Evolutionary conservation across 2,888 invertebrate species (phyloP), one percentile per base, ranked within the genome.

Genomic region (Diadromus collaris): DNA sequence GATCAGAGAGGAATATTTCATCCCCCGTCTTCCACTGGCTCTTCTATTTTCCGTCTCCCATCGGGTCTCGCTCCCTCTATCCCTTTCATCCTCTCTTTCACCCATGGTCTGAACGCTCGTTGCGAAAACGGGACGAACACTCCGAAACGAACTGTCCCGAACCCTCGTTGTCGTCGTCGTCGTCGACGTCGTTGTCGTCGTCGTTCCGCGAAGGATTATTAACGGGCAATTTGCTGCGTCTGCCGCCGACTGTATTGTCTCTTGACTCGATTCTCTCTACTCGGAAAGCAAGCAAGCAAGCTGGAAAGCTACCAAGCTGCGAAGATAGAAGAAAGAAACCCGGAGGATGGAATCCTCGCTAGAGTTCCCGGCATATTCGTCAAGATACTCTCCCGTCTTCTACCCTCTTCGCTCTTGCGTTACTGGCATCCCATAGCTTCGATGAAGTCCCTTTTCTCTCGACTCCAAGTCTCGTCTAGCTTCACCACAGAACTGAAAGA

Each of bases 191-290:
- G 82, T 78, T 79, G 70, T 74, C 68, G 63, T 29, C 78, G 75
- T 73, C 75, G 82, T 78, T 80, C 81, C 80, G 71, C 84, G 84
- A 83, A 85, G 87, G 89, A 89, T 90, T 90, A 90, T 90, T 90
- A 89, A 89, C 89, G 90, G 89, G 88, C 88, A 90, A 90, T 90
- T 90, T 90, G 89, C 89, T 88, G 89, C 88, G 89, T 90, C 89
- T 89, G 89, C 89, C 88, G 86, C 87, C 87, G 89, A 89, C 90
- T 89, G 89, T 89, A 89, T 90, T 90, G 89, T 83, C 83, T 83
- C 83, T 83, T 72, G 64, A 67, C 70, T 70, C 67, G 67, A 69
- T 76, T 76, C 88, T 88, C 87, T 85, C 84, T 76, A 85, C 63
- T 44, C 54, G 19, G 32, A 24, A 56, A 65, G 72, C 27, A 27